phyloP scores from a whole-genome alignment of 2,797 vertebrate species.

The Scomberomorus guttatus region DNA sequence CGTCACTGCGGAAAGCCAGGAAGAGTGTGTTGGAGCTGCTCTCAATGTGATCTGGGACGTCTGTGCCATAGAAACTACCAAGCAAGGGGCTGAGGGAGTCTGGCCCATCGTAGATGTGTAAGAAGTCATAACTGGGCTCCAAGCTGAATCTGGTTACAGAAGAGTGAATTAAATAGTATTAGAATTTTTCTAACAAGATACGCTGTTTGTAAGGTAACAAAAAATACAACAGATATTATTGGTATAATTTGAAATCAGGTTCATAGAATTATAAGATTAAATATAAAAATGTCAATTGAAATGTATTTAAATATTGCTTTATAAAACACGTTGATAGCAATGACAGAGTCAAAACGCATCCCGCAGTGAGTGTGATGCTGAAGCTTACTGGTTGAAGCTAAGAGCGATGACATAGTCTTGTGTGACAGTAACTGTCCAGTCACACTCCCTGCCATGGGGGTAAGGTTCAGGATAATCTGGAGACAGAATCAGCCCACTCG shows the following conservation, averaged over 20 bases:
- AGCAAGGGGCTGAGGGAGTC: conserved; percentile 95
- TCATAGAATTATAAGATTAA: too few relatives aligned
- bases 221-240: neutral
- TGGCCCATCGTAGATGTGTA: conserved; percentile 96
- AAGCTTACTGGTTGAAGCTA: conserved; percentile 92
- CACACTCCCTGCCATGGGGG: conserved; percentile 95
- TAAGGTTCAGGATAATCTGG: conserved; percentile 97
- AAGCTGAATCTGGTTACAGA: conserved; percentile 91
- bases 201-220: neutral
- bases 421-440: conserved; percentile 94
- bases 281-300: neutral
- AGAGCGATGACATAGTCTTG: conserved; percentile 96
- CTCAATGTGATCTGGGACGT: conserved; percentile 94
- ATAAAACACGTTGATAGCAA: neutral
- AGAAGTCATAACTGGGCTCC: conserved; percentile 98
- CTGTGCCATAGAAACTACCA: conserved; percentile 96
- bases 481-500: conserved; percentile 94
- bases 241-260: neutral
- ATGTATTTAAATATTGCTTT: neutral
- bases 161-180: neutral
- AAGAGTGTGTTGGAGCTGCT: conserved; percentile 97
- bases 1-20: conserved; percentile 97
- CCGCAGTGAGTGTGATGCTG: neutral
- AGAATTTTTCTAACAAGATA: neutral
- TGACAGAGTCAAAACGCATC: neutral